Evolutionary conservation across 2,113 vertebrate species (phyloP).

Genomic region (Polypterus senegalus): DNA sequence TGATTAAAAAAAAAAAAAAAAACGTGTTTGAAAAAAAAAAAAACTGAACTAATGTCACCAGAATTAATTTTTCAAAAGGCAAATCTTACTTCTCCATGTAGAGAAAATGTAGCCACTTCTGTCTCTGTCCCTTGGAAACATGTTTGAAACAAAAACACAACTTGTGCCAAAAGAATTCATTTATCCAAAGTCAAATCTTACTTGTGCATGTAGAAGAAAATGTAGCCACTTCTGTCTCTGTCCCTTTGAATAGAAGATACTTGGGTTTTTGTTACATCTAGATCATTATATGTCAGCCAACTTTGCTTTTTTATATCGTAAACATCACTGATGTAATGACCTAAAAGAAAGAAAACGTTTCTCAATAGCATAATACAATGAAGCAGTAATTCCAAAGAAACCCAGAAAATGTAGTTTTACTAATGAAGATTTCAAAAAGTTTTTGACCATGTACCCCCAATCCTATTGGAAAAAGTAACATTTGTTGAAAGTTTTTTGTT

Average conservation of each 20-base stretch:
- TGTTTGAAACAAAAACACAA: not conserved
- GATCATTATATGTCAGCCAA: conserved; percentile 93
- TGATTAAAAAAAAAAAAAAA: not conserved
- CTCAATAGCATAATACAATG: not conserved
- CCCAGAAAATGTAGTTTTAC: too few species aligned
- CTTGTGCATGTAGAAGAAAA: conserved; percentile 99
- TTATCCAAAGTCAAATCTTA: conserved; percentile 35
- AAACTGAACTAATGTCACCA: too few species aligned
- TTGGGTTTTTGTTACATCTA: conserved; percentile 84
- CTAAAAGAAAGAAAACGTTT: conserved; percentile 36
- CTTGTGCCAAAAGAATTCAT: not conserved
- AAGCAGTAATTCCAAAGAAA: not conserved
- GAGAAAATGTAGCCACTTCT: not conserved
- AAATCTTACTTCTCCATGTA: not conserved
- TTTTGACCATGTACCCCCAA: too few species aligned
- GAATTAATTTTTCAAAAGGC: not conserved
- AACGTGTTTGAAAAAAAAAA: not conserved
- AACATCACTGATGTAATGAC: conserved; percentile 95
- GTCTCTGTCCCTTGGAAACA: not conserved
- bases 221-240: conserved; percentile 87
- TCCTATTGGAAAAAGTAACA: too few species aligned
- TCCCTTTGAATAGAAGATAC: conserved; percentile 78
- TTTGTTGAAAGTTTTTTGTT: too few species aligned
- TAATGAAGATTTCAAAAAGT: too few species aligned
- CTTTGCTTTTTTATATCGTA: conserved; percentile 94